Conservation (phyloP, 2,797 vertebrate species). For the Paguma larvata region DNA sequence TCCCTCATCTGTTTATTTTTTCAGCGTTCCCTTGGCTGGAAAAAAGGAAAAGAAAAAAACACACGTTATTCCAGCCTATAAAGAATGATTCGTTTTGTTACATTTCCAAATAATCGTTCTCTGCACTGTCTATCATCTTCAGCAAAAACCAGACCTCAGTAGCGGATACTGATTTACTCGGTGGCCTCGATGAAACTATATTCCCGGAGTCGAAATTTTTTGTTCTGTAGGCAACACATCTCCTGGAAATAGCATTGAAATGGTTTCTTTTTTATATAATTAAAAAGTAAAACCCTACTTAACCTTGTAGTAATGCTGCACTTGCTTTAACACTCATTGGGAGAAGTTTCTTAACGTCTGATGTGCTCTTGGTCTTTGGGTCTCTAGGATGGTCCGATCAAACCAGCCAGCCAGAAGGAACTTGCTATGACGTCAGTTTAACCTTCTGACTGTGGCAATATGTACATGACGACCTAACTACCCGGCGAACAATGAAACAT, state of each 20-base stretch:
- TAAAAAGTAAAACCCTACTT: slow-evolving; percentile 47
- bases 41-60: neutral
- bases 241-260: slow-evolving; percentile 13
- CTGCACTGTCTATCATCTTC: slow-evolving; percentile 1
- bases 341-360: neutral
- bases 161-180: slow-evolving; percentile 33
- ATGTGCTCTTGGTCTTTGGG: neutral
- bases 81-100: slow-evolving; percentile 61
- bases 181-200: slow-evolving; percentile 44
- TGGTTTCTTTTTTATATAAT: slow-evolving; percentile 38
- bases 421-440: slow-evolving; percentile 23
- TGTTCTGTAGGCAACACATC: neutral
- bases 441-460: slow-evolving; percentile 19
- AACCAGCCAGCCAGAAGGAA: neutral
- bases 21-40: slow-evolving; percentile 32
- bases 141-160: slow-evolving; percentile 23
- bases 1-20: slow-evolving; percentile 76
- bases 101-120: slow-evolving; percentile 43
- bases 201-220: slow-evolving; percentile 32
- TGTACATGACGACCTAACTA: slow-evolving; percentile 20
- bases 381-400: slow-evolving; percentile 18
- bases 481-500: slow-evolving; percentile 52
- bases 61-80: slow-evolving; percentile 23
- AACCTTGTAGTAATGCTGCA: slow-evolving; percentile 1
- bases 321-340: neutral